Percentiles rank a stretch among this genome's conserved stretches.
These are phyloP conservation scores for Monomorium pharaonis DNA, from an alignment of 1,140 invertebrate species.

Conservation along the genomic window DNA sequence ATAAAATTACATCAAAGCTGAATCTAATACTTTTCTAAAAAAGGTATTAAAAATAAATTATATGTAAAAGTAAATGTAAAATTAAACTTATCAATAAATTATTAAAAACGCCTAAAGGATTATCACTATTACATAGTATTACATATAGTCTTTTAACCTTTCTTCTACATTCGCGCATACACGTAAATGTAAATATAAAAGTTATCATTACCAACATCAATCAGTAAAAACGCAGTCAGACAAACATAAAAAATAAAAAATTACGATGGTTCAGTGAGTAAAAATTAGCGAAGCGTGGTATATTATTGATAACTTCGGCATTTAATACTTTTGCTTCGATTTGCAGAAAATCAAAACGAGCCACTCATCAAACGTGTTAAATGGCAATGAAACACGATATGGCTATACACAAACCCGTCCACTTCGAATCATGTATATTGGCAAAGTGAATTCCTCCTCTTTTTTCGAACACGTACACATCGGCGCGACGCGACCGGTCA, in stretches of 20 bases:
- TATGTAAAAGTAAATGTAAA: not conserved
- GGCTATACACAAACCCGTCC: slow-evolving; percentile 12
- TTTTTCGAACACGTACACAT: not conserved
- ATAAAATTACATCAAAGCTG: not conserved
- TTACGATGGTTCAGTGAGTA: not conserved
- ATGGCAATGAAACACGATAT: slow-evolving; percentile 62
- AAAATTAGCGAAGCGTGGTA: slow-evolving; percentile 54
- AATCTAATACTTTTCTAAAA: not conserved
- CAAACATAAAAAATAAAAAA: slow-evolving; percentile 22
- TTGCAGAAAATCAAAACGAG: slow-evolving; percentile 56
- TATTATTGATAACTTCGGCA: slow-evolving; percentile 47
- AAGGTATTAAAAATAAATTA: not conserved
- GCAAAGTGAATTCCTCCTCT: not conserved
- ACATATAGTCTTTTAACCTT: not conserved
- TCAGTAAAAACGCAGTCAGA: not conserved
- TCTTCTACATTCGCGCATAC: not conserved
- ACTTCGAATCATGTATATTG: slow-evolving; percentile 50
- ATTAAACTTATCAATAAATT: not conserved
- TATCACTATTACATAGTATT: not conserved
- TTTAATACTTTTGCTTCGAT: slow-evolving; percentile 24
- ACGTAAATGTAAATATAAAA: not conserved
- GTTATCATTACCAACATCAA: not conserved
- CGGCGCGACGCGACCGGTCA: not conserved
- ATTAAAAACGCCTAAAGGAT: not conserved
- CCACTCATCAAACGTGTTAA: slow-evolving; percentile 38